Base-by-base conservation (phyloP, 2,797 vertebrate species). In the Leptatherina wallacei region DNA sequence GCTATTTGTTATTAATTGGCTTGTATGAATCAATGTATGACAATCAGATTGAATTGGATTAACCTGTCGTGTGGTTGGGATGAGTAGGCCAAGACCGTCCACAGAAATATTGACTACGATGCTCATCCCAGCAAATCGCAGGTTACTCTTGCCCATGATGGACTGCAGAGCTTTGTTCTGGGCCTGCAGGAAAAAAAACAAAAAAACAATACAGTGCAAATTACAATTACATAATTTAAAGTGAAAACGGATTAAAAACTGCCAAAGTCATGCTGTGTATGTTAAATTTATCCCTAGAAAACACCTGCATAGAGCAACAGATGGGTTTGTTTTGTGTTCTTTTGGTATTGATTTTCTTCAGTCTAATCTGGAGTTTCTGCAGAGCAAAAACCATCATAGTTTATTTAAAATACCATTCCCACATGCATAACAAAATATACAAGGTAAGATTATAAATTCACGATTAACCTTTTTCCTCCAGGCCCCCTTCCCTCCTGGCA, bases 101-200 rank as follows among this genome's bases (percentile, higher is more conserved):
- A 96, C 91, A 0, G 97, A 99, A 93, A 99, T 98, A 86, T 96
- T 98, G 69, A 99, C 89, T 0, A 96, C 94, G 0, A 99, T 96
- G 82, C 92, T 98, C 95, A 99, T 97, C 71, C 98, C 97, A 0
- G 98, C 97, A 0, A 99, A 99, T 54, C 95, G 96, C 58, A 99
- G 91, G 91, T 99, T 99, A 89, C 96, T 98, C 77, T 97, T 98
- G 61, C 98, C 98, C 93, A 99, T 96, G 65, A 99, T 84, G 14
- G 96, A 94, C 65, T 96, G 95, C 18, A 99, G 94, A 6, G 96
- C 93, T 92, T 98, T 98, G 94, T 97, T 98, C 36, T 92, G 85
- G 9, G 90, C 87, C 98, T 99, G 65, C 1, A 47, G n/a, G 51
- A 8, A 77, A 65, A 36, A 9, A 44, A 54, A 16, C 3, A 2